Evolutionary conservation across 2,113 vertebrate species (phyloP), one percentile per base, ranked within the genome.

Genomic region (Bujurquina vittata): DNA sequence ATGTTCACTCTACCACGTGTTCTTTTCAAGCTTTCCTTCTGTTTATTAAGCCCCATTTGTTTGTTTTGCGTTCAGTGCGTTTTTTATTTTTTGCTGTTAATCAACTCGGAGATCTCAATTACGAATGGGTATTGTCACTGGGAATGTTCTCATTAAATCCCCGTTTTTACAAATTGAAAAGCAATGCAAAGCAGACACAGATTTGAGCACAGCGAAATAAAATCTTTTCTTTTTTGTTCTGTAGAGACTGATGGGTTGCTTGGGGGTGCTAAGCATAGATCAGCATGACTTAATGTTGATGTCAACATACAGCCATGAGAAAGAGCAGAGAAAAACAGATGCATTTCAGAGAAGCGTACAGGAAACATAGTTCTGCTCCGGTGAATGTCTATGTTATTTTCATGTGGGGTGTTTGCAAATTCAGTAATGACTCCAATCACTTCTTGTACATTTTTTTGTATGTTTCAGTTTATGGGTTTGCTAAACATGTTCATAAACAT

Each of bases 301-400:
- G 86, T 91, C 80, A 77, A 87, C 79, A 52, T 31, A 33, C 9
- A 37, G 58, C n/a, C 79, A 55, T 72, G 18, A 77, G 75, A 77
- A 69, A 69, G 31, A 86, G 74, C 52, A 80, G 43, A 80, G 85
- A 88, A 87, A 90, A 89, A 90, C 89, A 92, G 87, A 93, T 90
- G 88, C 81, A 77, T 87, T 79, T 74, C 61, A 76, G 57, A 75
- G 74, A 63, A 84, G 54, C 79, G 77, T 73, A 56, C 17, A 4
- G 77, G 80, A 91, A 81, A 85, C 59, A 75, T 14, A 22, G 1
- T 74, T 84, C 43, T 67, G 69, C 83, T 69, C 69, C 26, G 14
- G 85, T 88, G 88, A 93, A 87, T 75, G 33, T 86, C 80, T 72
- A 46, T 57, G 86, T 84, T 86, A 74, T 77, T 82, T 83, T 84